Evolutionary conservation across 1,140 invertebrate genomes (phyloP), one percentile per base, ranked within the genome.

Genomic region (Meloidogyne hapla): DNA sequence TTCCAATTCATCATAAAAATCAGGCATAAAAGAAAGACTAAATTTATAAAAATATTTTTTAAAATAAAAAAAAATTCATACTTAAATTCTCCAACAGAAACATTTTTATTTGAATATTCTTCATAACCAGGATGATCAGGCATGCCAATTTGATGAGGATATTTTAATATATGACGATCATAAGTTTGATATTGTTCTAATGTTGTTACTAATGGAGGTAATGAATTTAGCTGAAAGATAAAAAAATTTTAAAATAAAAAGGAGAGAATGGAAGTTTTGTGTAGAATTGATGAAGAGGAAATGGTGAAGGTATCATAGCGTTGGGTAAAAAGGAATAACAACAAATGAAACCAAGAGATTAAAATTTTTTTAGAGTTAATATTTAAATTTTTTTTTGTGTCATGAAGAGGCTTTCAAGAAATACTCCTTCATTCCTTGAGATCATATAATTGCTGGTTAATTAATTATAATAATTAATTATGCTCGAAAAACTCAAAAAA

Each of bases 1-100:
- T 38, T 85, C 81, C 33, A 85, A 56, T 8, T 73, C 65, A 18
- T 65, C 71, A 66, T 85, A 82, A 56, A 81, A 83, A 48, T 83
- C 80, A n/a, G 71, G 77, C 80, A 81, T 81, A 61, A 81, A 81
- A 18, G 79, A 38, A 23, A 75, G 15, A 38, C 15, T 62, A 33
- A 21, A 62, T 13, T n/a, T 9, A 23, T 18, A 67, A 38, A 77
- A 45, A 6, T 1, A 33, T 1, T 33, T 25, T 21, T 56, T 71
- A 6, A 65, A 66, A 66, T 48, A 28, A 23, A 33, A 21, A 33
- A 21, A n/a, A 28, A 12, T 56, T 23, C 10, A n/a, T 8, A 28
- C 64, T 15, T 26, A n/a, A 38, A 33, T 25, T 63, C 42, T 23
- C 40, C 23, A 40, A 40, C 33, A 10, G n/a, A 15, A n/a, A 18